Evolutionary conservation across 2,797 vertebrate species (phyloP).

Genomic region (Cheirogaleus major): DNA sequence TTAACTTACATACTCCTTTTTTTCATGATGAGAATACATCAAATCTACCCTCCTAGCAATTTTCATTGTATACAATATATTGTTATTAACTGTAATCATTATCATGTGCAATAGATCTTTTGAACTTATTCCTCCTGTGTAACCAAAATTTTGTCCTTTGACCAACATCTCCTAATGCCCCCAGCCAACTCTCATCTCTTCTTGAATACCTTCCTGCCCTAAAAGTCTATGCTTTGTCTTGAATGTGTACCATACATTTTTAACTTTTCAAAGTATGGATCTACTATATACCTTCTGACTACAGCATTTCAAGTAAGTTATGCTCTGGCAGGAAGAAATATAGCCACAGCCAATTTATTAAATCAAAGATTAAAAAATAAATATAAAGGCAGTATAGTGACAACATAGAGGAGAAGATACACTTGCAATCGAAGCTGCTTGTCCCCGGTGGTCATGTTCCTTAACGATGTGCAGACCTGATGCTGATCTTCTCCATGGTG

Average conservation of each 20-base stretch:
- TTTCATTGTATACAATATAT: background rate
- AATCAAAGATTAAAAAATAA: constrained; percentile 3
- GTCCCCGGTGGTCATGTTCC: background rate
- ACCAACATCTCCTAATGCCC: background rate
- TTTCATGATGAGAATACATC: background rate
- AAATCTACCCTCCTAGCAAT: background rate
- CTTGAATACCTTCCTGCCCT: background rate
- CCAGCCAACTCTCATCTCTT: background rate
- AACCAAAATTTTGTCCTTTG: background rate
- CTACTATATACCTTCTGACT: background rate
- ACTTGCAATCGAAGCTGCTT: background rate
- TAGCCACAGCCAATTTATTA: background rate
- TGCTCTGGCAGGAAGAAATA: background rate
- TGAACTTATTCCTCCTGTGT: background rate
- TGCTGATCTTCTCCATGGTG: background rate
- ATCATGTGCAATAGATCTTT: background rate
- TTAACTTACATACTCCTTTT: background rate
- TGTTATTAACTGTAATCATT: background rate
- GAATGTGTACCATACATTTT: background rate
- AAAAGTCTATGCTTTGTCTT: background rate
- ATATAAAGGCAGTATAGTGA: background rate
- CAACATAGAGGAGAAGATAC: background rate
- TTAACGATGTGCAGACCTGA: background rate
- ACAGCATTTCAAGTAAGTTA: background rate
- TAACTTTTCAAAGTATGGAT: background rate